These are phyloP conservation scores for Anoplophora glabripennis DNA, from an alignment of 1,140 invertebrate genomes.

Conservation along the genomic window DNA sequence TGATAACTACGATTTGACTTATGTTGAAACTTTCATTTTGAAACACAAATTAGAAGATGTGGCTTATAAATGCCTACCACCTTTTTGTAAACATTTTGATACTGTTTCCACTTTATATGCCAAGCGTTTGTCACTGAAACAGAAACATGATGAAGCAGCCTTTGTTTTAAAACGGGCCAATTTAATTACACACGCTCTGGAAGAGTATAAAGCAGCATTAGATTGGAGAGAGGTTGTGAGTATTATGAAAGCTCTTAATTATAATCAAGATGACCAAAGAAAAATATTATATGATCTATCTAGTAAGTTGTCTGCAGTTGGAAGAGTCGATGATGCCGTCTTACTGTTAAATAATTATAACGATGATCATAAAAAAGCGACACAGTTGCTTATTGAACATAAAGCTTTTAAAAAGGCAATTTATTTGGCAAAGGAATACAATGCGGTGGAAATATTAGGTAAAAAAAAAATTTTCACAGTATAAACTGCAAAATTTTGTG, in stretches of 20 bases:
- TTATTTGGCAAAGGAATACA: slow-evolving; percentile 22
- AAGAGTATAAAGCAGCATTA: slow-evolving; percentile 18
- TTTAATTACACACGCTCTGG: slow-evolving; percentile 26
- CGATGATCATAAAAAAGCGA: slow-evolving; percentile 21
- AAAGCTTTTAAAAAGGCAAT: slow-evolving; percentile 26
- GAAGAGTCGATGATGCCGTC: slow-evolving; percentile 25
- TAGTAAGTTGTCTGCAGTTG: slow-evolving; percentile 14
- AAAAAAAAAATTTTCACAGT: slow-evolving; percentile 10
- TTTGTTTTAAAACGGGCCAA: slow-evolving; percentile 28
- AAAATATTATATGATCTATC: slow-evolving; percentile 18
- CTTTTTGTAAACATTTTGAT: slow-evolving; percentile 16
- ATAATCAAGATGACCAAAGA: slow-evolving; percentile 4
- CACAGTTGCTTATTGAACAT: slow-evolving; percentile 14
- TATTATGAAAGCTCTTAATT: slow-evolving; percentile 17
- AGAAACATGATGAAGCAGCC: slow-evolving; percentile 25
- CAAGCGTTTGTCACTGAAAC: slow-evolving; percentile 15
- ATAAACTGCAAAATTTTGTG: no score
- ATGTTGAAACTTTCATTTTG: slow-evolving; percentile 25
- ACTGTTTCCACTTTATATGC: slow-evolving; percentile 24
- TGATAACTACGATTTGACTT: neutral
- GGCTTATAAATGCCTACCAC: slow-evolving; percentile 22
- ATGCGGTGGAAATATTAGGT: slow-evolving; percentile 23
- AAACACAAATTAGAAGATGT: slow-evolving; percentile 24
- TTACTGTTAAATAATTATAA: slow-evolving; percentile 25
- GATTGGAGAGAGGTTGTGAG: slow-evolving; percentile 27